Base-by-base conservation (phyloP, 2,113 vertebrate species). In the Odocoileus hemionus region DNA sequence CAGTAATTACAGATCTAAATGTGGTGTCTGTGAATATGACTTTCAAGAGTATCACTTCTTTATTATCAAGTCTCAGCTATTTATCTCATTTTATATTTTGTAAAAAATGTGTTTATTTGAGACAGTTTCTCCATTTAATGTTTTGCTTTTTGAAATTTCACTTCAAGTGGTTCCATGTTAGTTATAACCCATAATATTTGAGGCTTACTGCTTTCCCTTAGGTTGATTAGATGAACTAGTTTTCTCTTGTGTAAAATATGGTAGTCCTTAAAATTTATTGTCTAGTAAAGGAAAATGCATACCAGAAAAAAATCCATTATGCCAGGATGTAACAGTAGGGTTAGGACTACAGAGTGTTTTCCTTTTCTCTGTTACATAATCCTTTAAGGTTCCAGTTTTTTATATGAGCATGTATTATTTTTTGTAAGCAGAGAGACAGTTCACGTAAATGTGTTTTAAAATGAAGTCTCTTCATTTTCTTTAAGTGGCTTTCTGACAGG, bases 401-500 rank as follows among this genome's bases (percentile, higher is more conserved):
- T 78, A 86, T 52, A 5, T 58, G 61, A 89, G 25, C 57, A 17
- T 54, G 5, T 95, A 15, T 82, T 80, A 28, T 39, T 25, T 94
- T 88, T 94, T 95, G 47, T 16, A 82, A 96, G 70, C 52, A 76
- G 55, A 52, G 45, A 80, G 61, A 54, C 57, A 86, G 2, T 52
- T 39, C 45, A 79, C 36, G 36, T 50, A 76, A 47, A 52, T 94
- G 36, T 43, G 36, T 94, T 94, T 93, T 96, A 70, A 96, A 89
- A 60, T 23, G 9, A 84, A 50, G 11, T 47, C 30, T 97, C 43
- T 93, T 64, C 0, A 1, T 91, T 97, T 95, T 57, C 54, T 97
- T 91, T 30, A 97, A 99, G 99, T 99, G 99, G 99, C 98, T 99
- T 76, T 99, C 99, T 1, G 99, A 99, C 97, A 99, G 99, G 90